Percentiles rank a stretch among this genome's conserved stretches.
phyloP scores from a whole-genome alignment of 2,888 invertebrate genomes.

The Drosophila yooni region DNA sequence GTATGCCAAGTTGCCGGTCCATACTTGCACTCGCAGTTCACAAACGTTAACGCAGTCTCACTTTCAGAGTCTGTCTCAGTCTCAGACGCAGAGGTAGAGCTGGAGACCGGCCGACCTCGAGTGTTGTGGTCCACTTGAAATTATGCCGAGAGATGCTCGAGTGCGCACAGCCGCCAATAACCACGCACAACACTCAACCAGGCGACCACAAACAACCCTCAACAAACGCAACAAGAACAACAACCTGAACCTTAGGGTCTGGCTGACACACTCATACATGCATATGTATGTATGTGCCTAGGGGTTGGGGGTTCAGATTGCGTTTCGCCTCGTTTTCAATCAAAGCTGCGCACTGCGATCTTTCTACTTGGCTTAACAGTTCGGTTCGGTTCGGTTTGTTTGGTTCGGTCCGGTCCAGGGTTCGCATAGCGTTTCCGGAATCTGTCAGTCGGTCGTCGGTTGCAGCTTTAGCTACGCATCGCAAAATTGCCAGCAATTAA shows the following conservation, averaged over 20 bases:
- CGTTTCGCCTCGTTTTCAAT: constrained; percentile 56
- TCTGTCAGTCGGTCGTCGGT: constrained; percentile 54
- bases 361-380: constrained; percentile 72
- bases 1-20: constrained; percentile 43
- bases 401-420: constrained; percentile 14
- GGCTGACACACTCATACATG: background rate
- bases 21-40: constrained; percentile 4
- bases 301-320: constrained; percentile 47
- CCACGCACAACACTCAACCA: constrained; percentile 73
- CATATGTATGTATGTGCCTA: background rate
- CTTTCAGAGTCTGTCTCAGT: background rate
- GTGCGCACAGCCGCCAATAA: constrained; percentile 77
- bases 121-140: constrained; percentile 78
- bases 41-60: constrained; percentile 6
- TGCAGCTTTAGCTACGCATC: constrained; percentile 58
- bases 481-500: constrained; percentile 75
- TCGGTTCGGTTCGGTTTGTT: constrained; percentile 6
- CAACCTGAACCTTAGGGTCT: constrained; percentile 47
- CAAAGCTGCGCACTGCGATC: constrained; percentile 68
- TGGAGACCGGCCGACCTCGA: constrained; percentile 51
- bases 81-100: constrained; percentile 19
- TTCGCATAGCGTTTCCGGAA: constrained; percentile 51
- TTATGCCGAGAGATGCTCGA: constrained; percentile 78
- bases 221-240: constrained; percentile 32
- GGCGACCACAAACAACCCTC: constrained; percentile 76